phyloP scores from a whole-genome alignment of 2,113 vertebrate species.

The Anas platyrhynchos region DNA sequence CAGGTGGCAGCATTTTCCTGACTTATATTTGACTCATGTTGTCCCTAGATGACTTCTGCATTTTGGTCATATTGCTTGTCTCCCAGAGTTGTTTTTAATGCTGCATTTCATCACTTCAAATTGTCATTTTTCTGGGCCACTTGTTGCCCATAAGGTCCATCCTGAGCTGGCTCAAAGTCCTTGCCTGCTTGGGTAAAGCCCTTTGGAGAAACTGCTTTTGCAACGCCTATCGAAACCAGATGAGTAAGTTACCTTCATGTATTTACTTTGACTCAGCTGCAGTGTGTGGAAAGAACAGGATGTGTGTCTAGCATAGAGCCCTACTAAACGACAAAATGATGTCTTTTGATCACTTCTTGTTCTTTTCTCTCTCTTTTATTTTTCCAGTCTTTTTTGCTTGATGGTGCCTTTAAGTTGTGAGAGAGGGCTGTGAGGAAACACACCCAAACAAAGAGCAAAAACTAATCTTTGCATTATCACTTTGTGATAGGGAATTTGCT shows the following conservation, averaged over 20 bases:
- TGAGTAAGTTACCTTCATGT: neutral
- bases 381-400: neutral
- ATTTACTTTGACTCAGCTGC: neutral
- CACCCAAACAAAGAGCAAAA: neutral
- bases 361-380: neutral
- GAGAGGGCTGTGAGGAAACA: neutral
- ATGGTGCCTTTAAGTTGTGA: neutral
- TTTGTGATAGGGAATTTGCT: neutral
- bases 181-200: neutral
- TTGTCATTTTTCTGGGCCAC: neutral
- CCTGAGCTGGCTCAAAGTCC: neutral
- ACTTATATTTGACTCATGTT: neutral
- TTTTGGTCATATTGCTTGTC: neutral
- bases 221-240: neutral
- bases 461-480: fast-evolving
- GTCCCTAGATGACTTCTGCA: neutral
- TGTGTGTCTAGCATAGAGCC: neutral
- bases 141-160: neutral
- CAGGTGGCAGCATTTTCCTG: neutral
- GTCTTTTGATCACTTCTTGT: neutral
- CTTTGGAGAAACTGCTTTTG: neutral
- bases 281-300: neutral
- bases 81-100: neutral
- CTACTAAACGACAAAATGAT: neutral
- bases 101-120: neutral